phyloP scores from a whole-genome alignment of 1,140 invertebrate genomes.

The Matsumurasca onukii region DNA sequence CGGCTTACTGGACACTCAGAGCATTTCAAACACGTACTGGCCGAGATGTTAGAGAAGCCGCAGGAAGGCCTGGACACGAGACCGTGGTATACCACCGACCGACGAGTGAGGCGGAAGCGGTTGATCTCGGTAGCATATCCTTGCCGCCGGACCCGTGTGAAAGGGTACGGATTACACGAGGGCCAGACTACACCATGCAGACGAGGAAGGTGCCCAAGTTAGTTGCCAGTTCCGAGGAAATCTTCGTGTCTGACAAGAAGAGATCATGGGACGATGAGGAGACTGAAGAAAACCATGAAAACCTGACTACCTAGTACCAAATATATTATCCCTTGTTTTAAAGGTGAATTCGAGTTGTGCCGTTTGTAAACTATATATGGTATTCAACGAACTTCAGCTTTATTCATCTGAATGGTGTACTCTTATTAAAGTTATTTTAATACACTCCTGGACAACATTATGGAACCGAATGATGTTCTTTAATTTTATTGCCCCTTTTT shows the following conservation, averaged over 20 bases:
- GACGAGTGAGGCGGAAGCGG: conserved; percentile 48
- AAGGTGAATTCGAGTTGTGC: conserved; percentile 76
- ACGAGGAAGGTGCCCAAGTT: conserved; percentile 76
- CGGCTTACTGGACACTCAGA: conserved; percentile 90
- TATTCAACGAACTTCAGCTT: no score
- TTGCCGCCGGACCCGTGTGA: conserved; percentile 65
- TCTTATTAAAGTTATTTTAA: no score
- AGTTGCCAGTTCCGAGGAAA: conserved; percentile 69
- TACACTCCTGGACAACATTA: no score
- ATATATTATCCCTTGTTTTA: conserved; percentile 84
- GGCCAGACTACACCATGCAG: conserved; percentile 77
- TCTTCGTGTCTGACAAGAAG: conserved; percentile 73
- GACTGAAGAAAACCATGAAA: conserved; percentile 48
- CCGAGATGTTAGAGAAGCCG: conserved; percentile 77
- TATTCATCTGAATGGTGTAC: no score
- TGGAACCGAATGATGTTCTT: no score
- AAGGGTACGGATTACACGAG: conserved; percentile 61
- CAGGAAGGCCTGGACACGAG: conserved; percentile 47
- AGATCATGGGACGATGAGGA: conserved; percentile 73
- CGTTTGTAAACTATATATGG: no score
- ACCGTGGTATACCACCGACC: conserved; percentile 46
- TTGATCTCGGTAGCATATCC: conserved; percentile 65
- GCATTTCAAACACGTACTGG: conserved; percentile 87
- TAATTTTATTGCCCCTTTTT: no score
- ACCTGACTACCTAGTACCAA: conserved; percentile 55